Percentiles rank a stretch among this genome's conserved stretches.
phyloP scores from a whole-genome alignment of 2,113 vertebrate genomes.

The Datnioides undecimradiatus region DNA sequence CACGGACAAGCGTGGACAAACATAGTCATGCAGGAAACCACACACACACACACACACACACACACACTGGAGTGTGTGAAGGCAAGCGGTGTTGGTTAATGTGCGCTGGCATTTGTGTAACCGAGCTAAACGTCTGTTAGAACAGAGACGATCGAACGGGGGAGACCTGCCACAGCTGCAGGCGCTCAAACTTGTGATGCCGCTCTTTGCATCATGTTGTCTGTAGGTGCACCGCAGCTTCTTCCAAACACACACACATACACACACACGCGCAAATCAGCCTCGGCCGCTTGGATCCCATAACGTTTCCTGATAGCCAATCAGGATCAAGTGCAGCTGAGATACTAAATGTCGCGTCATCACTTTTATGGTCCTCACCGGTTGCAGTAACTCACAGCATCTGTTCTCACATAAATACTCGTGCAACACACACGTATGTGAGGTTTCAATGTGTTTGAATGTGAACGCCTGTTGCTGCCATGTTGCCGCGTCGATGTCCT shows the following conservation, averaged over 20 bases:
- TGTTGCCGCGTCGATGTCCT: not conserved
- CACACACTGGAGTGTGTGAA: not conserved
- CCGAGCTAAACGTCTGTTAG: constrained; percentile 20
- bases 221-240: not conserved
- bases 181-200: not conserved
- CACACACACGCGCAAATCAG: too few species aligned
- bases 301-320: not conserved
- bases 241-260: not conserved
- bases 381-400: too few species aligned
- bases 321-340: not conserved
- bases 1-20: not conserved
- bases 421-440: too few species aligned
- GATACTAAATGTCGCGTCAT: not conserved
- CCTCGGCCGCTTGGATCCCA: not conserved
- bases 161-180: not conserved
- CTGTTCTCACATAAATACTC: too few species aligned
- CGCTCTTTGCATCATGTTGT: not conserved
- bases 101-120: constrained; percentile 34
- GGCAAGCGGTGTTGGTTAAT: constrained; percentile 31
- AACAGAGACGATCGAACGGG: not conserved
- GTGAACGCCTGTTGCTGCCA: constrained; percentile 3
- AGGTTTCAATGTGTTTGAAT: too few species aligned
- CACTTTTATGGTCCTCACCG: not conserved
- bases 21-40: constrained; percentile 10
- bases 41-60: constrained; percentile 23